Evolutionary conservation across 1,140 invertebrate species (phyloP).

Genomic region (Brachionus asplanchnoidis): DNA sequence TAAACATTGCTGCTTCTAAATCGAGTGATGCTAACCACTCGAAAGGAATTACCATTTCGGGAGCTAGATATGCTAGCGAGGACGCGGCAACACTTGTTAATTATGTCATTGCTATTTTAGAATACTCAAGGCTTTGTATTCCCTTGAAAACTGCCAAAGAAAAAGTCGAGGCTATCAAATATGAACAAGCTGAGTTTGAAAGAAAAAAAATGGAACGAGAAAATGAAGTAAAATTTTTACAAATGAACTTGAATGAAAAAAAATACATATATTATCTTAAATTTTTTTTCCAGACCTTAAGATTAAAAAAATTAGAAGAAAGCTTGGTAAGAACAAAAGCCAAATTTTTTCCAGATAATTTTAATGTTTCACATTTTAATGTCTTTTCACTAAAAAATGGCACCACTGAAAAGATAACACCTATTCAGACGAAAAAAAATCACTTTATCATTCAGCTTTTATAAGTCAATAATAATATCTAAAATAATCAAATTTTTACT

Average conservation of each 20-base stretch:
- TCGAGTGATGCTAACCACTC: slow-evolving; percentile 42
- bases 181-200: slow-evolving; percentile 56
- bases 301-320: slow-evolving; percentile 42
- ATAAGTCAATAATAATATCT: neutral
- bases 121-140: slow-evolving; percentile 53
- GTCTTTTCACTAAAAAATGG: neutral
- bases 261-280: neutral
- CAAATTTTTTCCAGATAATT: neutral
- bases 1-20: slow-evolving; percentile 22
- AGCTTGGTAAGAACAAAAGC: slow-evolving; percentile 27
- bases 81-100: slow-evolving; percentile 55
- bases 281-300: slow-evolving; percentile 21
- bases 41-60: slow-evolving; percentile 52
- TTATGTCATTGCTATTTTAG: slow-evolving; percentile 57
- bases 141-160: slow-evolving; percentile 51
- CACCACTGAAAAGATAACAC: neutral
- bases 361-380: neutral
- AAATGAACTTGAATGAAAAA: neutral
- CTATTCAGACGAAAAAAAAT: neutral
- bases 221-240: neutral
- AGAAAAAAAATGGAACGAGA: slow-evolving; percentile 41
- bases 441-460: neutral
- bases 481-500: neutral
- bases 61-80: slow-evolving; percentile 55
- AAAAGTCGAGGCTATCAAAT: slow-evolving; percentile 50